Evolutionary conservation across 2,888 invertebrate genomes (phyloP).

Genomic region (Automeris io): DNA sequence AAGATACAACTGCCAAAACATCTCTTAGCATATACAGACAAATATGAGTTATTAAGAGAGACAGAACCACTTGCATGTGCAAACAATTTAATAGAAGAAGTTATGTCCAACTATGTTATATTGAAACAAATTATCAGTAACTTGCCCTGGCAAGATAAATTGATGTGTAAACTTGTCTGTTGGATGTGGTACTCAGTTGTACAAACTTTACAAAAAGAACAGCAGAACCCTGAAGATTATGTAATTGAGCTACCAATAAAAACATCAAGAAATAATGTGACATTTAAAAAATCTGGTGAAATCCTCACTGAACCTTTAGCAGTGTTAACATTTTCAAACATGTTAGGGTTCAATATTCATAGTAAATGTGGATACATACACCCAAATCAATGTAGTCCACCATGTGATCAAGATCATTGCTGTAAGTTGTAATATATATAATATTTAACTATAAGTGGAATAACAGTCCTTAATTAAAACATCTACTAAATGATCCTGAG

Average conservation of each 20-base stretch:
- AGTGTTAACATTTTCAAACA: constrained; percentile 51
- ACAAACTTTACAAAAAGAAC: constrained; percentile 44
- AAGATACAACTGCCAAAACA: constrained; percentile 39
- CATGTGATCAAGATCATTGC: constrained; percentile 52
- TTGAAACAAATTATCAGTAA: constrained; percentile 56
- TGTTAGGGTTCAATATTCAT: constrained; percentile 30
- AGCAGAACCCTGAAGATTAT: constrained; percentile 49
- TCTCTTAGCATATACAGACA: constrained; percentile 43
- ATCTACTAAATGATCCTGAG: too few relatives aligned
- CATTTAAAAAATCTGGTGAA: constrained; percentile 41
- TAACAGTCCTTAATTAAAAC: too few relatives aligned
- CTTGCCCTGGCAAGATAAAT: constrained; percentile 61
- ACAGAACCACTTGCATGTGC: constrained; percentile 32
- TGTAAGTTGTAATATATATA: constrained; percentile 46
- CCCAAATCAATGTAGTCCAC: constrained; percentile 40
- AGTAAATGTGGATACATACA: constrained; percentile 38
- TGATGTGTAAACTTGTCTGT: constrained; percentile 53
- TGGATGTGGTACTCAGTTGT: constrained; percentile 56
- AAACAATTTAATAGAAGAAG: constrained; percentile 38
- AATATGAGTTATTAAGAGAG: constrained; percentile 33
- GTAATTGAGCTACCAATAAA: constrained; percentile 33
- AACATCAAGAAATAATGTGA: constrained; percentile 29
- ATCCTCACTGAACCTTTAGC: constrained; percentile 51
- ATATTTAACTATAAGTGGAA: too few relatives aligned
- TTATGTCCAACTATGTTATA: constrained; percentile 61